These are phyloP conservation scores for Phortica magna DNA, from an alignment of 2,888 invertebrate species.

Conservation along the genomic window DNA sequence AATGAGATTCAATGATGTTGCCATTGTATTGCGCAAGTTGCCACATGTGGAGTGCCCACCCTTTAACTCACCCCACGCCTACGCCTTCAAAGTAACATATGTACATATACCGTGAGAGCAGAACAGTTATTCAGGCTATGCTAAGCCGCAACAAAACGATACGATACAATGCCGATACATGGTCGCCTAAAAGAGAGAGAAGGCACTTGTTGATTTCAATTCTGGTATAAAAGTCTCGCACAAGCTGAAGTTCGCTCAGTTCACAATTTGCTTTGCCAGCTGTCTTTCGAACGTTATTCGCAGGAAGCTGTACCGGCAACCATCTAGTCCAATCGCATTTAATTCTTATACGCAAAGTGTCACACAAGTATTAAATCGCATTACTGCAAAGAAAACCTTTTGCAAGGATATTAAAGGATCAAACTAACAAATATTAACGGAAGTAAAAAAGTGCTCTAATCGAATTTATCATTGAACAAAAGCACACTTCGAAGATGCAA, in stretches of 20 bases:
- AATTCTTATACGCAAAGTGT: not conserved
- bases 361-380: not conserved
- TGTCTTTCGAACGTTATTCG: constrained; percentile 17
- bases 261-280: constrained; percentile 14
- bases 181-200: constrained; percentile 30
- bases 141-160: not conserved
- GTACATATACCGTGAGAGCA: constrained; percentile 26
- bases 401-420: too few species aligned
- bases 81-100: not conserved
- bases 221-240: constrained; percentile 61
- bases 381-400: not conserved
- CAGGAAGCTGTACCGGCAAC: not conserved
- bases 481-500: constrained; percentile 3
- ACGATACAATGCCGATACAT: not conserved
- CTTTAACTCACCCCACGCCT: not conserved
- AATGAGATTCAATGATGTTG: not conserved
- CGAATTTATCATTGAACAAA: not conserved
- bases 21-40: not conserved
- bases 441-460: too few species aligned
- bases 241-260: constrained; percentile 5
- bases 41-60: not conserved
- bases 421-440: not conserved
- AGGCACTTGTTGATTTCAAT: constrained; percentile 32
- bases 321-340: constrained; percentile 4
- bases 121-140: constrained; percentile 29